A percentile compares a stretch with the other conserved stretches of the same genome.
Conservation (phyloP, 2,797 vertebrate genomes). For the Lithobates sylvaticus region DNA sequence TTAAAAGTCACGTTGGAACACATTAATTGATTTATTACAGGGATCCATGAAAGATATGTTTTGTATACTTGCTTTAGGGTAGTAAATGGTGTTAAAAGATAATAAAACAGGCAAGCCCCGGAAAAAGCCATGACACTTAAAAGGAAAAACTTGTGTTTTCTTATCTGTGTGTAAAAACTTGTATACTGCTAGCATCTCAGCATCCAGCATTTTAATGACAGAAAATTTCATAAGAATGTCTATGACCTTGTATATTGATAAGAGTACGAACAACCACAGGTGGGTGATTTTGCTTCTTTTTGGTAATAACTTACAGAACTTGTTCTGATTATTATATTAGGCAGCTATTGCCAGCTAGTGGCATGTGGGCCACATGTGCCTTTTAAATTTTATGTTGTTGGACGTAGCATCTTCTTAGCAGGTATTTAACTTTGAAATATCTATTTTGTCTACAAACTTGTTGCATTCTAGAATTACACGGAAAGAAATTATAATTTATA, state of each 20-base stretch:
- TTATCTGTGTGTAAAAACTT: conserved; percentile 15
- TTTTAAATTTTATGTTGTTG: too few relatives aligned
- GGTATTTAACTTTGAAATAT: too few relatives aligned
- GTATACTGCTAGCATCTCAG: not conserved
- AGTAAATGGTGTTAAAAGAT: conserved; percentile 19
- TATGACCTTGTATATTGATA: not conserved
- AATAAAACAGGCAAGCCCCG: conserved; percentile 15
- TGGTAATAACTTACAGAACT: not conserved
- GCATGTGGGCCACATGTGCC: too few relatives aligned
- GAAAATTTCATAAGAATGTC: not conserved
- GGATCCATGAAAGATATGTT: conserved; percentile 26
- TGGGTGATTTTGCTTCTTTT: not conserved
- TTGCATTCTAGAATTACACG: too few relatives aligned
- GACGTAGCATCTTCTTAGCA: too few relatives aligned
- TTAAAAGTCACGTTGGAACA: conserved; percentile 12
- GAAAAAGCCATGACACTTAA: conserved; percentile 24
- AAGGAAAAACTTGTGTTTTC: not conserved
- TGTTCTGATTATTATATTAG: not conserved
- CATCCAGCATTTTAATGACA: not conserved
- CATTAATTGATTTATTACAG: conserved; percentile 37
- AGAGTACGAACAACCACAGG: not conserved
- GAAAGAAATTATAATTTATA: too few relatives aligned
- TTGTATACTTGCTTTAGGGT: conserved; percentile 23
- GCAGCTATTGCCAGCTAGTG: too few relatives aligned
- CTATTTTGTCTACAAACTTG: too few relatives aligned